Conservation (phyloP, 2,888 invertebrate genomes). For the Diplolepis rosae region DNA sequence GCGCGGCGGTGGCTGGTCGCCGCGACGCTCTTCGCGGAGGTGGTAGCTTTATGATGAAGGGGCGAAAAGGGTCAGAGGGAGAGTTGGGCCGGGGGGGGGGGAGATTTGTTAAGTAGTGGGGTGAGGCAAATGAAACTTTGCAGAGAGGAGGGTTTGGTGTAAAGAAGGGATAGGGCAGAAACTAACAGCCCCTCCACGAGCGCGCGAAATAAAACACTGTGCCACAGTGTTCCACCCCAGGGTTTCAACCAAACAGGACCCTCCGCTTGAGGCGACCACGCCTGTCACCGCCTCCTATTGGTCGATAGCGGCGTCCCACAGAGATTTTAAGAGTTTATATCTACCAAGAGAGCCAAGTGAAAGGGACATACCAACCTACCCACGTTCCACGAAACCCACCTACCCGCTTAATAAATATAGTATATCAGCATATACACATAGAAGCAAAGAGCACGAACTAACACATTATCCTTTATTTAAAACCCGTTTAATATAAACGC, state of each 20-base stretch:
- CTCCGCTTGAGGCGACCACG: constrained; percentile 51
- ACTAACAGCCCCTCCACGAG: constrained; percentile 60
- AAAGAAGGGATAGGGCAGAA: constrained; percentile 60
- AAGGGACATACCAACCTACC: constrained; percentile 62
- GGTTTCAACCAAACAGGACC: constrained; percentile 59
- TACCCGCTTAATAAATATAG: constrained; percentile 49
- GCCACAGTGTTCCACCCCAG: constrained; percentile 70
- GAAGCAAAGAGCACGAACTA: constrained; percentile 50
- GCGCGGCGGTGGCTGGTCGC: constrained; percentile 1
- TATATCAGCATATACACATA: constrained; percentile 47
- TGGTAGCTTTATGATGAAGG: constrained; percentile 42
- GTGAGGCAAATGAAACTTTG: constrained; percentile 37
- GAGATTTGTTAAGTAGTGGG: no score
- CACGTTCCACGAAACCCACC: constrained; percentile 55
- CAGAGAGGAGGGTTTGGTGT: constrained; percentile 46
- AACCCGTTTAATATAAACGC: constrained; percentile 61
- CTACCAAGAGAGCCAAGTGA: constrained; percentile 53
- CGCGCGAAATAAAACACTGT: constrained; percentile 69
- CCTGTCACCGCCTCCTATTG: constrained; percentile 55
- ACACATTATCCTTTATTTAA: constrained; percentile 67
- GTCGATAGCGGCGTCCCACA: constrained; percentile 54
- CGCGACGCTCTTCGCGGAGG: constrained; percentile 45
- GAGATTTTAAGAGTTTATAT: constrained; percentile 69
- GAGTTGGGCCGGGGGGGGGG: no score
- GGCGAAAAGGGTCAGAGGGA: constrained; percentile 25